Conservation (phyloP, 2,888 invertebrate species). For the Callimorpha dominula region DNA sequence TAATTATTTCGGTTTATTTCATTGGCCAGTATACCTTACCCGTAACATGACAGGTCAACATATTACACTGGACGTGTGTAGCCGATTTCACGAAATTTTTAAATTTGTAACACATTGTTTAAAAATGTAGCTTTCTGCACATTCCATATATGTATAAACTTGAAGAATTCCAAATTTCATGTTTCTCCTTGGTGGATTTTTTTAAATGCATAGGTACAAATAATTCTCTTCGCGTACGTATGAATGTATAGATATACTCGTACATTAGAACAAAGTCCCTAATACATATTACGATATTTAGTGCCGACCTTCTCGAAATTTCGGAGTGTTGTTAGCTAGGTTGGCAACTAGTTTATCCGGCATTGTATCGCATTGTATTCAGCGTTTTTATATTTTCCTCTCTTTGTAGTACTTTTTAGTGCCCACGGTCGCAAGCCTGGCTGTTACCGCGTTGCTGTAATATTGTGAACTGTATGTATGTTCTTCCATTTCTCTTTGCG, state of each 20-base stretch:
- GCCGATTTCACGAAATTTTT: no score
- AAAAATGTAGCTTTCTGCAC: no score
- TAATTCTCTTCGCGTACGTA: no score
- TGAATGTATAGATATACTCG: not conserved
- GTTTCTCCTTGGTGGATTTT: no score
- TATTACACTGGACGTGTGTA: no score
- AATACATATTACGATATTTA: not conserved
- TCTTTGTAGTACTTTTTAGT: conserved; percentile 1
- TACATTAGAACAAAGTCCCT: not conserved
- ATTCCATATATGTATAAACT: no score
- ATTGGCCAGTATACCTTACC: no score
- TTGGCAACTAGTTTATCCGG: conserved; percentile 9
- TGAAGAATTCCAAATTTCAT: no score
- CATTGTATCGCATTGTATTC: conserved; percentile 16
- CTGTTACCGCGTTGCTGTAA: conserved; percentile 5
- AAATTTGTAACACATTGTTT: no score
- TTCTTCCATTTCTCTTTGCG: conserved; percentile 13
- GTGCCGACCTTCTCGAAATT: not conserved
- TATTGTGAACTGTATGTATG: conserved; percentile 3
- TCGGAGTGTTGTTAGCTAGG: not conserved
- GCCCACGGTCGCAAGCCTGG: conserved; percentile 15
- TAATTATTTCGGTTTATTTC: no score
- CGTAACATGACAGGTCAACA: no score
- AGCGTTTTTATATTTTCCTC: conserved; percentile 16
- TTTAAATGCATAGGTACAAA: no score